Evolutionary conservation across 2,888 invertebrate genomes (phyloP).

Genomic region (Tanypteryx hageni): DNA sequence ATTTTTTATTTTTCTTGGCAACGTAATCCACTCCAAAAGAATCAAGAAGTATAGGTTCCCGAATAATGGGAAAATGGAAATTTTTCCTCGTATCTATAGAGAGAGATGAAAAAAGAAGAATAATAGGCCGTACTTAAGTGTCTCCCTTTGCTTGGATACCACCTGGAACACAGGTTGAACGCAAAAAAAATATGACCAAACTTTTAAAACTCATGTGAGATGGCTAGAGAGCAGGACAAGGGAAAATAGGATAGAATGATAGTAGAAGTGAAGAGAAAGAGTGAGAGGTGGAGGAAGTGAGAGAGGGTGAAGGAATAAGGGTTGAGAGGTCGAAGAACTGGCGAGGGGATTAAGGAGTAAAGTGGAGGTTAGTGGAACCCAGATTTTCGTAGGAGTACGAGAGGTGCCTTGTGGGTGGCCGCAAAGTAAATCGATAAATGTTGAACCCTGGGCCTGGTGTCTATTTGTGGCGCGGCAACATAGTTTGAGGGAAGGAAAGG

Average conservation of each 20-base stretch:
- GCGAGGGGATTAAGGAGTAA: background rate
- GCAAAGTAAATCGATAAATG: background rate
- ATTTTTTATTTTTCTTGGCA: background rate
- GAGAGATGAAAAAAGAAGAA: background rate
- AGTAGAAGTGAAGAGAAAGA: no score
- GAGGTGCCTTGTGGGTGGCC: background rate
- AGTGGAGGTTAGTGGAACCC: slow-evolving; percentile 5
- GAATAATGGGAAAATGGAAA: background rate
- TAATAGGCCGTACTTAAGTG: background rate
- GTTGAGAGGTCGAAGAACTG: background rate
- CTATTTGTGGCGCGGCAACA: background rate
- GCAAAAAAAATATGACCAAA: background rate
- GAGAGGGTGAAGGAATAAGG: background rate
- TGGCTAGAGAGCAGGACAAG: background rate
- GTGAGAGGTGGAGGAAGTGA: no score
- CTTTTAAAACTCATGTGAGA: background rate
- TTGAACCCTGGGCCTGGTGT: background rate
- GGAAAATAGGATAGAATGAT: no score
- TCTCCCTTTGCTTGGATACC: background rate
- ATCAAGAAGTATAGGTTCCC: background rate
- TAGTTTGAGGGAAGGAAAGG: background rate
- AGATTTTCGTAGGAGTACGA: background rate
- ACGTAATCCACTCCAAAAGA: background rate
- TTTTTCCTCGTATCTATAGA: background rate
- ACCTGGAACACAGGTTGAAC: background rate